Conservation (phyloP, 2,888 invertebrate genomes). For the Leucozona laternaria region DNA sequence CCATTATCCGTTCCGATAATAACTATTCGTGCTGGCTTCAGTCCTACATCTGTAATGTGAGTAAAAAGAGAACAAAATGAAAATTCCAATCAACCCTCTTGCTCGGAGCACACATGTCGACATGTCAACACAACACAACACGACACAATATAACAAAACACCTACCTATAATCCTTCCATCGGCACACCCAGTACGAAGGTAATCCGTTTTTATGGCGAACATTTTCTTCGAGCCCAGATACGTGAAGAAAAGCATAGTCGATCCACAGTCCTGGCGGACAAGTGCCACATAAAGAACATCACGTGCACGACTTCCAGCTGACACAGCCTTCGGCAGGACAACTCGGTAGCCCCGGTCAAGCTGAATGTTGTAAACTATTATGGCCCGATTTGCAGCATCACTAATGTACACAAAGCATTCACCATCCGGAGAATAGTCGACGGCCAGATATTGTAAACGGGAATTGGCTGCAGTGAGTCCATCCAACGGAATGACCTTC, state of each 20-base stretch:
- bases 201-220: conserved; percentile 87
- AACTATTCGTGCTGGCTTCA: conserved; percentile 86
- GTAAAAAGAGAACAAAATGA: background rate
- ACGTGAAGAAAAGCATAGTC: conserved; percentile 86
- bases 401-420: conserved; percentile 87
- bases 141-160: conserved; percentile 44
- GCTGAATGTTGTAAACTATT: conserved; percentile 87
- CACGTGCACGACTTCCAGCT: conserved; percentile 84
- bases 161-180: conserved; percentile 84
- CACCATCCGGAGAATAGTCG: conserved; percentile 87
- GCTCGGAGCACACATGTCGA: background rate
- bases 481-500: conserved; percentile 86
- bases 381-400: conserved; percentile 89
- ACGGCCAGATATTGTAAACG: conserved; percentile 88
- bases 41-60: conserved; percentile 84
- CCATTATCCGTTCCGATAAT: conserved; percentile 87
- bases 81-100: conserved; percentile 2
- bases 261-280: conserved; percentile 86
- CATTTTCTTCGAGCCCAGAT: conserved; percentile 86
- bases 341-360: conserved; percentile 87
- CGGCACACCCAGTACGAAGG: conserved; percentile 86
- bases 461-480: conserved; percentile 86
- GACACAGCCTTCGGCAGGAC: conserved; percentile 86
- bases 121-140: conserved; percentile 4
- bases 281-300: conserved; percentile 88